phyloP scores from a whole-genome alignment of 2,888 invertebrate genomes.

The Troides oblongomaculatus region DNA sequence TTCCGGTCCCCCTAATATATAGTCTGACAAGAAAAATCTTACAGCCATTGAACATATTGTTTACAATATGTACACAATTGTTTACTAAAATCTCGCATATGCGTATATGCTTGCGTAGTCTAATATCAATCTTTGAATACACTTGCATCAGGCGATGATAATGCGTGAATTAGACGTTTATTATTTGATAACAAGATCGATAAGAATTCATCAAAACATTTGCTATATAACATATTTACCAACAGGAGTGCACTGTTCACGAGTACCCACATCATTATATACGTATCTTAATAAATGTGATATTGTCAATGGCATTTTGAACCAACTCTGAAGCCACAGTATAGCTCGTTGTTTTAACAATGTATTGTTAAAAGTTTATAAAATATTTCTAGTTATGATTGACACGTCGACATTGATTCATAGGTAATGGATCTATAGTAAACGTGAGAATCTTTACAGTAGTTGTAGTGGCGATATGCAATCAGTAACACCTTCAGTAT shows the following conservation, averaged over 20 bases:
- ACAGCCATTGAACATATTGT: too few relatives aligned
- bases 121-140: slow-evolving; percentile 13
- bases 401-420: not conserved
- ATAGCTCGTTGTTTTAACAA: slow-evolving; percentile 1
- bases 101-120: slow-evolving; percentile 21
- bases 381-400: not conserved
- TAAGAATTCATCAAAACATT: slow-evolving; percentile 13
- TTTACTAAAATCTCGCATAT: slow-evolving; percentile 12
- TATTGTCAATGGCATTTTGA: slow-evolving; percentile 15
- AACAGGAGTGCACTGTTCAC: not conserved
- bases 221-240: slow-evolving; percentile 7
- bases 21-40: too few relatives aligned
- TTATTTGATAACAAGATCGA: slow-evolving; percentile 16
- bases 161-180: slow-evolving; percentile 23
- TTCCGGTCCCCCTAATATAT: too few relatives aligned
- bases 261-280: slow-evolving; percentile 1
- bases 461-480: not conserved
- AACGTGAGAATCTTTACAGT: not conserved
- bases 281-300: not conserved
- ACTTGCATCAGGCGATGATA: slow-evolving; percentile 26
- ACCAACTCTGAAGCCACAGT: not conserved
- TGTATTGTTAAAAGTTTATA: slow-evolving; percentile 3
- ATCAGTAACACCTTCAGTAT: not conserved
- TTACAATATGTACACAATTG: not conserved
- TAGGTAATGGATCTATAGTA: not conserved